These are phyloP conservation scores for Corythornis leucogaster DNA, from an alignment of 2,797 vertebrate species.

Conservation along the genomic window DNA sequence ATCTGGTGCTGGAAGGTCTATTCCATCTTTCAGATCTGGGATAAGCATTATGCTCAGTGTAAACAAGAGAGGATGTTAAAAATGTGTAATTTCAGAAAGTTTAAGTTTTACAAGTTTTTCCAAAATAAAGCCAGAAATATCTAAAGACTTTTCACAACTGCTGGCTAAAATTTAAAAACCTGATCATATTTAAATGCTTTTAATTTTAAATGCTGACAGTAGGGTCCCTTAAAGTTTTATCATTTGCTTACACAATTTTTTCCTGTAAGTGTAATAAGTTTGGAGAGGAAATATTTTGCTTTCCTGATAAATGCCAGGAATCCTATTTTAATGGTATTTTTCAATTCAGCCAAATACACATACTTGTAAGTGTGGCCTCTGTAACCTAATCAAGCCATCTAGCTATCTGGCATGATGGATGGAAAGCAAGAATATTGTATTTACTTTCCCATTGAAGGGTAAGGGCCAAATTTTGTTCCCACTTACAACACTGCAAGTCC, in stretches of 20 bases:
- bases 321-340: conserved; percentile 32
- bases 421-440: conserved; percentile 47
- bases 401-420: conserved; percentile 63
- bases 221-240: not conserved
- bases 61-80: not conserved
- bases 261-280: conserved; percentile 18
- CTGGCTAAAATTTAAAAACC: not conserved
- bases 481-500: not conserved
- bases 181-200: not conserved
- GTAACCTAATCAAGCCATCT: conserved; percentile 55
- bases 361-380: not conserved
- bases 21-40: not conserved
- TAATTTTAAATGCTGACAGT: not conserved
- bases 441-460: conserved; percentile 53
- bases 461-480: conserved; percentile 12
- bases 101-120: not conserved
- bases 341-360: not conserved
- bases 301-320: conserved; percentile 40
- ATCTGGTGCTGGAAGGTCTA: not conserved
- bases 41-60: not conserved
- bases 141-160: not conserved
- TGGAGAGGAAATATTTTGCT: conserved; percentile 57
- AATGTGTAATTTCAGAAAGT: not conserved
- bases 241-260: not conserved
- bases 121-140: not conserved